phyloP scores from a whole-genome alignment of 2,113 vertebrate genomes.

The Silurus meridionalis region DNA sequence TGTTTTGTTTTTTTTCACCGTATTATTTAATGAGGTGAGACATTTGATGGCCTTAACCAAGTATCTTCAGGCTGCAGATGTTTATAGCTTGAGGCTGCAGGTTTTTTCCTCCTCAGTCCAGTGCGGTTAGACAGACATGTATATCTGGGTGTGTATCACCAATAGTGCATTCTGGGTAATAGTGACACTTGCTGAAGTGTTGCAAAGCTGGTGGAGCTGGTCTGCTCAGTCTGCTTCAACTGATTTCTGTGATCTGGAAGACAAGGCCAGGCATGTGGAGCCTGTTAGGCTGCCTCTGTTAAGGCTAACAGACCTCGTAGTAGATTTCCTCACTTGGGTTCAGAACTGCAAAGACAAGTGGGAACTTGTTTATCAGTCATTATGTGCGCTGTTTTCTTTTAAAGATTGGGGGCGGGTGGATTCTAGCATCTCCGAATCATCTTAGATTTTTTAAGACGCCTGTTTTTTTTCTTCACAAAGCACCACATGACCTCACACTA shows the following conservation, averaged over 20 bases:
- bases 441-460: background rate
- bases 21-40: background rate
- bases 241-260: slow-evolving; percentile 65
- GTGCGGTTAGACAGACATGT: slow-evolving; percentile 40
- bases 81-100: slow-evolving; percentile 45
- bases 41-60: slow-evolving; percentile 20
- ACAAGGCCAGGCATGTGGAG: slow-evolving; percentile 67
- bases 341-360: slow-evolving; percentile 39
- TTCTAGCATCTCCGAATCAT: background rate
- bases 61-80: slow-evolving; percentile 33
- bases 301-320: background rate
- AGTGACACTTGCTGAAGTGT: slow-evolving; percentile 57
- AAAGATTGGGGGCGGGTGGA: background rate
- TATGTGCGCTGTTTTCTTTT: slow-evolving; percentile 29
- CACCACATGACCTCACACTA: background rate
- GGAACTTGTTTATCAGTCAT: slow-evolving; percentile 48
- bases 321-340: slow-evolving; percentile 47
- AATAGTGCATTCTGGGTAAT: slow-evolving; percentile 51
- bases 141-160: slow-evolving; percentile 23
- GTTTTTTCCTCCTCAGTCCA: slow-evolving; percentile 19
- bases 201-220: slow-evolving; percentile 68
- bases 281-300: slow-evolving; percentile 4
- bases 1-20: no score
- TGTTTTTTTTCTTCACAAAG: background rate
- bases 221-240: slow-evolving; percentile 64